Evolutionary conservation across 2,888 invertebrate genomes (phyloP), one percentile per base, ranked within the genome.

Genomic region (Hydroisotoma schaefferi): DNA sequence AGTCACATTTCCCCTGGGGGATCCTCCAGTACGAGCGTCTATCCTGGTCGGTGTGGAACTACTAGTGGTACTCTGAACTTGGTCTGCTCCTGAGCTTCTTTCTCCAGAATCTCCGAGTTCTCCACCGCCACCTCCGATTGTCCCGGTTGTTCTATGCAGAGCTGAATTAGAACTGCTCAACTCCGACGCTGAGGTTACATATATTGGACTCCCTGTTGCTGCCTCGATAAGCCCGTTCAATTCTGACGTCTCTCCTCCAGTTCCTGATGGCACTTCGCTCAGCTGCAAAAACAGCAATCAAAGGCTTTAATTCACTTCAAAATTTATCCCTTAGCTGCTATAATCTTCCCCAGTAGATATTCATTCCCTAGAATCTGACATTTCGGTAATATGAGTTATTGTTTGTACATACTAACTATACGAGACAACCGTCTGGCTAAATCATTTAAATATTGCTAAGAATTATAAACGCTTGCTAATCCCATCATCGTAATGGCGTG

Each of bases 171-270:
- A 69, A 65, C 71, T 67, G 63, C 68, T 73, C 55, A 75, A 72
- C 65, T 75, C 75, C 40, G 75, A 75, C 54, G 76, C 85, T 70
- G 88, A 88, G 67, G 88, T 89, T 71, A 89, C 88, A 82, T 89
- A 90, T 71, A 90, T 88, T 58, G 88, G 87, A 59, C 87, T 52
- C 51, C 51, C 71, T 55, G 69, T 71, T 48, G 69, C 71, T 76
- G 86, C 87, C 76, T 87, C 87, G 74, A 88, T 87, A 76, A 89
- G 85, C 63, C 88, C 89, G 82, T 88, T 90, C 68, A 88, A 80
- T 73, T 88, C 88, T 61, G 72, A 71, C 57, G 72, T 67, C 59
- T 73, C 69, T 69, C 65, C 69, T 64, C 61, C 73, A 56, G 72
- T 69, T 78, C 74, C 73, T 66, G 79, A 76, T 74, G 79, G 76